These are phyloP conservation scores for Sarcophaga bullata DNA, from an alignment of 1,140 invertebrate species.

Conservation along the genomic window DNA sequence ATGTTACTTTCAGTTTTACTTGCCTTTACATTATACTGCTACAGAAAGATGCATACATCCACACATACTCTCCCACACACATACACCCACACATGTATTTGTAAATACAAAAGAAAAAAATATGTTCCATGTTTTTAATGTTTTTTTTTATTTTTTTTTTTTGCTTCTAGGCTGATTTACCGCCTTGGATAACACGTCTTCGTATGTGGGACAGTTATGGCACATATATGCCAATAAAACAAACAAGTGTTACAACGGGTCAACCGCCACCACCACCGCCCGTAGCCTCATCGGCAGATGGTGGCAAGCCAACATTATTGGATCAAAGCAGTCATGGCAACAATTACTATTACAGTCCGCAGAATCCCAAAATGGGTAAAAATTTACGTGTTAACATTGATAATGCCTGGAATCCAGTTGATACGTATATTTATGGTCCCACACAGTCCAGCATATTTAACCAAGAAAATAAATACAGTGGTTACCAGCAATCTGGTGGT, in stretches of 20 bases:
- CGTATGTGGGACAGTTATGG: conserved; percentile 71
- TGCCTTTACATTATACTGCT: no score
- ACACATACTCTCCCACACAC: neutral
- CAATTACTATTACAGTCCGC: conserved; percentile 64
- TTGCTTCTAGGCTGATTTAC: conserved; percentile 57
- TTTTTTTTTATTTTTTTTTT: conserved; percentile 8
- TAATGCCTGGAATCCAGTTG: conserved; percentile 65
- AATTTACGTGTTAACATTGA: conserved; percentile 64
- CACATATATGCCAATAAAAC: conserved; percentile 61
- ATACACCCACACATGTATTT: neutral
- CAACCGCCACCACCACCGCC: conserved; percentile 61
- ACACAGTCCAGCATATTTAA: conserved; percentile 64
- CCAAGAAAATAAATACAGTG: conserved; percentile 64
- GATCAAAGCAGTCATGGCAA: conserved; percentile 59
- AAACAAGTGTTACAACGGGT: conserved; percentile 59
- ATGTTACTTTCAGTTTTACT: no score
- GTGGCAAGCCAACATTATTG: conserved; percentile 55
- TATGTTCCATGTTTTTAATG: neutral
- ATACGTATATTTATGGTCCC: conserved; percentile 65
- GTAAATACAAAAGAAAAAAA: neutral
- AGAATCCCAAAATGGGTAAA: conserved; percentile 61
- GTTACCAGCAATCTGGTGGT: conserved; percentile 55
- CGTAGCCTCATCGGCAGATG: conserved; percentile 57
- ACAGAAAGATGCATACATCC: neutral
- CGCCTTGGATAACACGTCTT: conserved; percentile 70